Evolutionary conservation across 2,113 vertebrate genomes (phyloP).

Genomic region (Tyto alba): DNA sequence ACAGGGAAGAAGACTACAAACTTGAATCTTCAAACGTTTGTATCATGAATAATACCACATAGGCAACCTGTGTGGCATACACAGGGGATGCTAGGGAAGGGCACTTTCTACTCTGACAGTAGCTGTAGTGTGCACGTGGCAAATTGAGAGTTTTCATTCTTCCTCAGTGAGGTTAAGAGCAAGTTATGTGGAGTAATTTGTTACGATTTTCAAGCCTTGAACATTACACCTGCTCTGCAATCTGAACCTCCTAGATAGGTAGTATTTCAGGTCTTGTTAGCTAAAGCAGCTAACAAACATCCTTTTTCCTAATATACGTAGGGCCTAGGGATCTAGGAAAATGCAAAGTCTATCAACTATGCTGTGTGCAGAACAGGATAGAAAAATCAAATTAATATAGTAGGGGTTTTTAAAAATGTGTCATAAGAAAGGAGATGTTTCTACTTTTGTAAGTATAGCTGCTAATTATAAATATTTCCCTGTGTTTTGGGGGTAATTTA

Average conservation of each 20-base stretch:
- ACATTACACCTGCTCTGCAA: not conserved
- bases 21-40: not conserved
- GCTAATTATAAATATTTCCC: not conserved
- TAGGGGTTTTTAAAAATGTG: not conserved
- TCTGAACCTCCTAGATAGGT: not conserved
- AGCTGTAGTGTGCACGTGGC: not conserved
- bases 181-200: not conserved
- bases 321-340: not conserved
- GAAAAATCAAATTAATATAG: not conserved
- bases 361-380: not conserved
- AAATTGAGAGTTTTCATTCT: not conserved
- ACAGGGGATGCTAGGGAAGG: not conserved
- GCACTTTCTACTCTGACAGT: not conserved
- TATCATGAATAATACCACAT: not conserved
- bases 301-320: not conserved
- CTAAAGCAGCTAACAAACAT: not conserved
- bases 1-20: not conserved
- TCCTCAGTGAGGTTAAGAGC: not conserved
- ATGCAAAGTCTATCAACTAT: not conserved
- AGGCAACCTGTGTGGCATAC: not conserved
- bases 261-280: not conserved
- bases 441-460: not conserved
- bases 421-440: not conserved
- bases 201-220: not conserved
- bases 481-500: not conserved